Percentiles rank a stretch among this genome's conserved stretches.
Evolutionary conservation across 1,140 invertebrate species (phyloP).

Genomic region (Lerema accius): DNA sequence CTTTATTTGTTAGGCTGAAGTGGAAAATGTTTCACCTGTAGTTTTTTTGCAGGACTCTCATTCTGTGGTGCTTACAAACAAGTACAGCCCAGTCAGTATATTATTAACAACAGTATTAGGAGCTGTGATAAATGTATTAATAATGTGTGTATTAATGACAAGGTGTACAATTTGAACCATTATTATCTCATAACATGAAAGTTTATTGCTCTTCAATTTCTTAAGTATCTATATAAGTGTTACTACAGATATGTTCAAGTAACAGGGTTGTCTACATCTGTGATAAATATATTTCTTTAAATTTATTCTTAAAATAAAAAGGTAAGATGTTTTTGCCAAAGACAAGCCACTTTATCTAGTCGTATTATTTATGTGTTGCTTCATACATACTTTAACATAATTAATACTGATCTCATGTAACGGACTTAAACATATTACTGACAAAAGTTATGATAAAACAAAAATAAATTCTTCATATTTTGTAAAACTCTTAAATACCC

Average conservation of each 20-base stretch:
- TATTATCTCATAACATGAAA: neutral
- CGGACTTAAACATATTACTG: no score
- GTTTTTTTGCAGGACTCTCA: slow-evolving; percentile 1
- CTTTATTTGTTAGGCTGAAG: slow-evolving; percentile 5
- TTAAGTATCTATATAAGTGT: no score
- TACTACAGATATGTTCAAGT: neutral
- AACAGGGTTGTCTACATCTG: neutral
- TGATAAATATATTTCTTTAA: slow-evolving; percentile 3
- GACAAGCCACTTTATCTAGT: neutral
- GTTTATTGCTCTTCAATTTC: no score
- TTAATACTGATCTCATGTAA: neutral
- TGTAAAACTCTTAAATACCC: no score
- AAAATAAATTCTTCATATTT: no score
- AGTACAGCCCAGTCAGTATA: neutral
- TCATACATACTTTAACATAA: neutral
- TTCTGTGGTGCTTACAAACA: neutral
- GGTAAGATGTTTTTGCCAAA: neutral
- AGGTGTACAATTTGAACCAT: slow-evolving; percentile 1
- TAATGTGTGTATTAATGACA: no score
- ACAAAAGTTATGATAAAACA: no score
- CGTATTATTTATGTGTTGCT: neutral
- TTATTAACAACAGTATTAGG: slow-evolving; percentile 3
- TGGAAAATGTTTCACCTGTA: neutral
- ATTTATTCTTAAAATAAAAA: slow-evolving; percentile 5
- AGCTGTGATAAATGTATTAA: slow-evolving; percentile 4